These are phyloP conservation scores for Chaetodon trifasciatus DNA, from an alignment of 2,797 vertebrate genomes.

Conservation along the genomic window DNA sequence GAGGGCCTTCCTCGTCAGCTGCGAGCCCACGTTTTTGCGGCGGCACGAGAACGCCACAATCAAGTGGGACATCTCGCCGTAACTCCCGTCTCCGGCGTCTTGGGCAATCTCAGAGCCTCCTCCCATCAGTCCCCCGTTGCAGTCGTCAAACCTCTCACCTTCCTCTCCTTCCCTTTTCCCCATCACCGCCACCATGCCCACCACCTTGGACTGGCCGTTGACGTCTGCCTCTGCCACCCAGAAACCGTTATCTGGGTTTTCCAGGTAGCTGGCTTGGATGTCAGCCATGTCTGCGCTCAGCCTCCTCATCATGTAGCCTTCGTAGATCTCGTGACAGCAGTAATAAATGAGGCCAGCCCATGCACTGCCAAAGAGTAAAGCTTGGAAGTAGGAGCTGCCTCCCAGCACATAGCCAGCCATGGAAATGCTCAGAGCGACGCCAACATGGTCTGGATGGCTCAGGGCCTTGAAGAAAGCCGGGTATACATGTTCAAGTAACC, in stretches of 20 bases:
- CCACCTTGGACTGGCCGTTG: slow-evolving; percentile 68
- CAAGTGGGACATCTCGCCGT: slow-evolving; percentile 72
- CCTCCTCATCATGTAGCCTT: slow-evolving; percentile 69
- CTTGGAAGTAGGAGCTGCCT: slow-evolving; percentile 82
- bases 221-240: slow-evolving; percentile 81
- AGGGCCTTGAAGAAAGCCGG: slow-evolving; percentile 84
- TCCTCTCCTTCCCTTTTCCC: slow-evolving; percentile 53
- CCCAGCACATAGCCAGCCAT: slow-evolving; percentile 83
- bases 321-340: slow-evolving; percentile 80
- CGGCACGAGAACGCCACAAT: slow-evolving; percentile 68
- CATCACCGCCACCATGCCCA: slow-evolving; percentile 70
- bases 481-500: slow-evolving; percentile 81
- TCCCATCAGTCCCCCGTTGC: slow-evolving; percentile 56
- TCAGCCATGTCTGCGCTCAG: slow-evolving; percentile 74
- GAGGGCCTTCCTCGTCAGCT: slow-evolving; percentile 67
- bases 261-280: slow-evolving; percentile 74
- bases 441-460: slow-evolving; percentile 83
- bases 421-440: slow-evolving; percentile 79
- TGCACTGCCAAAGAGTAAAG: slow-evolving; percentile 74
- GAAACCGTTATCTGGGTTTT: slow-evolving; percentile 75
- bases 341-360: slow-evolving; percentile 81
- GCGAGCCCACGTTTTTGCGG: slow-evolving; percentile 62
- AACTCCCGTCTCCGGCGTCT: slow-evolving; percentile 44
- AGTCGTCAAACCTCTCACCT: slow-evolving; percentile 43
- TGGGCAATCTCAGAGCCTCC: slow-evolving; percentile 12